Evolutionary conservation across 1,140 invertebrate genomes (phyloP).

Genomic region (Drosophila pandora): DNA sequence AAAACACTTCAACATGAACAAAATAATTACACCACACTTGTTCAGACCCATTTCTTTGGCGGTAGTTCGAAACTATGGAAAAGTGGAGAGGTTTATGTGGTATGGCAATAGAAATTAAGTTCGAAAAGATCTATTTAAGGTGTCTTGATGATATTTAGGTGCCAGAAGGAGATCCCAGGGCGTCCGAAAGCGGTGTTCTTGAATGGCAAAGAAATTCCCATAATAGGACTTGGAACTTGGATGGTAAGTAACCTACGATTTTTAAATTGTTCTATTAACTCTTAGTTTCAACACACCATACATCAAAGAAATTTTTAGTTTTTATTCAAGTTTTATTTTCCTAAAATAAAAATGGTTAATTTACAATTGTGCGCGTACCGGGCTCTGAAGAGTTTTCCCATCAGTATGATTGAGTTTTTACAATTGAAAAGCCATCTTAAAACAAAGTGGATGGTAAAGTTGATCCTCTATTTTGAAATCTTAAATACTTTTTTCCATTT

Average conservation of each 20-base stretch:
- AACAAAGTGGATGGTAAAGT: neutral
- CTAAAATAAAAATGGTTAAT: slow-evolving; percentile 6
- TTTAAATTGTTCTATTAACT: neutral
- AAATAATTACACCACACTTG: neutral
- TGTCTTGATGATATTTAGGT: slow-evolving; percentile 4
- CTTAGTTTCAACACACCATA: too few species aligned
- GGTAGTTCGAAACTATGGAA: slow-evolving; percentile 8
- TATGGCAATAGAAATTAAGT: neutral
- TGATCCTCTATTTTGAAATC: too few species aligned
- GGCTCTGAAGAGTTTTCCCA: neutral
- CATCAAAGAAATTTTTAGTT: slow-evolving; percentile 5
- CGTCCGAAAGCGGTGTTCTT: slow-evolving; percentile 30
- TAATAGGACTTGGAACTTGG: slow-evolving; percentile 63
- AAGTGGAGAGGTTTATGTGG: slow-evolving; percentile 43
- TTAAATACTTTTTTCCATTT: neutral
- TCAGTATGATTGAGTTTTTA: neutral
- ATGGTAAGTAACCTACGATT: slow-evolving; percentile 20
- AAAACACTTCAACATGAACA: slow-evolving; percentile 9
- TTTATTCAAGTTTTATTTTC: too few species aligned
- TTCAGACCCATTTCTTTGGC: neutral
- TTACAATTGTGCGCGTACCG: slow-evolving; percentile 21
- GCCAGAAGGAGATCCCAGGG: slow-evolving; percentile 10
- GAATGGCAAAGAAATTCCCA: slow-evolving; percentile 41
- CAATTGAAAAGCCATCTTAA: neutral
- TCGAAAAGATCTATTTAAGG: neutral